phyloP scores from a whole-genome alignment of 2,113 vertebrate species.

The Carollia perspicillata region DNA sequence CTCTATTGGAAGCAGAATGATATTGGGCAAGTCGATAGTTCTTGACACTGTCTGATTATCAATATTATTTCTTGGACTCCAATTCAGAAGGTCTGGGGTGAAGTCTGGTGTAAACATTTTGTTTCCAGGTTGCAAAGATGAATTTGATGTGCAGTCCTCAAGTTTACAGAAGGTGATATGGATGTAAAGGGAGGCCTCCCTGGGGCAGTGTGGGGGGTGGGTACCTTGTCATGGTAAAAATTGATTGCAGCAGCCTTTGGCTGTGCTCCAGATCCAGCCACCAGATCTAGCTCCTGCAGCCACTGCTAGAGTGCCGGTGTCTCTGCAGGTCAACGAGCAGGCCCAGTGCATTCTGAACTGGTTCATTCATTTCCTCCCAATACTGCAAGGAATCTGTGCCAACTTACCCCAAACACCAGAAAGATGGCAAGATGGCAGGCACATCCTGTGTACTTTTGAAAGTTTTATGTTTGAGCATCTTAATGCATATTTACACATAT shows the following conservation, averaged over 20 bases:
- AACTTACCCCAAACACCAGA: neutral
- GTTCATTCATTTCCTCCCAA: neutral
- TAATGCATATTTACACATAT: constrained; percentile 54
- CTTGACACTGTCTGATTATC: neutral
- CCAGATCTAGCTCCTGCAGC: too few relatives aligned
- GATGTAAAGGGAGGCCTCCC: neutral
- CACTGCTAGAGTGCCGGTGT: too few relatives aligned
- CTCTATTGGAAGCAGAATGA: neutral
- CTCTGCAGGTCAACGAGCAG: neutral
- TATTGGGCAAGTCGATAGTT: neutral
- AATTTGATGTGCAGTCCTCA: neutral
- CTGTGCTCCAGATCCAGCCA: neutral
- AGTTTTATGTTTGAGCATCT: constrained; percentile 39
- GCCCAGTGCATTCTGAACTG: too few relatives aligned
- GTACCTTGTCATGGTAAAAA: neutral
- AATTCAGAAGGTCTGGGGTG: neutral
- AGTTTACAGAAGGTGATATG: neutral
- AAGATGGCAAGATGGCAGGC: too few relatives aligned
- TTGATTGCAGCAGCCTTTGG: too few relatives aligned
- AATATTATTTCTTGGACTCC: neutral
- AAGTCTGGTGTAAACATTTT: neutral
- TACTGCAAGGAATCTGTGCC: fast-evolving
- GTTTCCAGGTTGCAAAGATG: neutral
- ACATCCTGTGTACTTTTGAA: neutral
- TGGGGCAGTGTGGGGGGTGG: fast-evolving